phyloP scores from a whole-genome alignment of 1,140 invertebrate species.

The Trichoplusia ni region DNA sequence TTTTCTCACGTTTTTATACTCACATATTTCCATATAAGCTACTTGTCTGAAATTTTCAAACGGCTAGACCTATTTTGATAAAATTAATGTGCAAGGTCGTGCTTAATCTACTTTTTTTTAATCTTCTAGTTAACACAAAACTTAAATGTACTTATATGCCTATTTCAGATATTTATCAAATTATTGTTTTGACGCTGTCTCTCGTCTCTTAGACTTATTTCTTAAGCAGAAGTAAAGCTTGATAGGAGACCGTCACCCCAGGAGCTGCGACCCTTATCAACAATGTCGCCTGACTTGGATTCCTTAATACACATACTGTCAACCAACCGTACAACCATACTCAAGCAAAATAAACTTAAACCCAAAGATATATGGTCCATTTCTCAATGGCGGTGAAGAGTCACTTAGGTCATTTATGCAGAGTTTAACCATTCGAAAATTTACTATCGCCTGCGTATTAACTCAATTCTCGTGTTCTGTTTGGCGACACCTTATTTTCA shows the following conservation, averaged over 20 bases:
- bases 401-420: slow-evolving; percentile 22
- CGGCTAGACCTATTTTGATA: too few relatives aligned
- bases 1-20: too few relatives aligned
- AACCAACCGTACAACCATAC: slow-evolving; percentile 31
- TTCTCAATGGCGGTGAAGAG: slow-evolving; percentile 5
- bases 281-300: slow-evolving; percentile 59
- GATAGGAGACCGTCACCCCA: slow-evolving; percentile 58
- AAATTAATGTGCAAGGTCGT: too few relatives aligned
- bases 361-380: not conserved
- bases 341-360: slow-evolving; percentile 33
- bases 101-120: too few relatives aligned
- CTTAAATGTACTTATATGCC: too few relatives aligned
- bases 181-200: slow-evolving; percentile 13
- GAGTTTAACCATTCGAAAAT: slow-evolving; percentile 45
- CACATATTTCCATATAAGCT: too few relatives aligned
- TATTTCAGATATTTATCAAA: too few relatives aligned
- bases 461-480: slow-evolving; percentile 63
- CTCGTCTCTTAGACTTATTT: slow-evolving; percentile 26
- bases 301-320: slow-evolving; percentile 60
- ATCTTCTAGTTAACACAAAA: too few relatives aligned
- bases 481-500: slow-evolving; percentile 63
- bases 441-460: slow-evolving; percentile 61
- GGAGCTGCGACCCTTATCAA: slow-evolving; percentile 72
- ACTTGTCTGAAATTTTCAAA: too few relatives aligned
- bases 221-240: slow-evolving; percentile 45